These are phyloP conservation scores for Xestobium rufovillosum DNA, from an alignment of 2,888 invertebrate species.

Conservation along the genomic window DNA sequence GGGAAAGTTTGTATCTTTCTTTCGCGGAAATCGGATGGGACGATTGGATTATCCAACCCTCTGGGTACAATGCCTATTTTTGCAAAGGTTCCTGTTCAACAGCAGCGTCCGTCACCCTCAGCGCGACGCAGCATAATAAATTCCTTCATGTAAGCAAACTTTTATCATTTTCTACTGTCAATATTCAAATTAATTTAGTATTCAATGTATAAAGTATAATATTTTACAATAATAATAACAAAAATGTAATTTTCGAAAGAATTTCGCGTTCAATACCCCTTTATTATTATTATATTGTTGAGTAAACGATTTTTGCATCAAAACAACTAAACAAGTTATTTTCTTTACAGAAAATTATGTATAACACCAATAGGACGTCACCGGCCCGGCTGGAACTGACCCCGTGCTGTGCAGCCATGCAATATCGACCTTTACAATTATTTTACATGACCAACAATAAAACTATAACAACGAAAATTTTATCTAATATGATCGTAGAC, in stretches of 20 bases:
- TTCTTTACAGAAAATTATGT: slow-evolving; percentile 61
- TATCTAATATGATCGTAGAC: slow-evolving; percentile 89
- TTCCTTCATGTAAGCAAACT: slow-evolving; percentile 61
- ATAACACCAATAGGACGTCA: slow-evolving; percentile 42
- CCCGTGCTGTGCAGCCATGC: slow-evolving; percentile 81
- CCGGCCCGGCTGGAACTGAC: slow-evolving; percentile 55
- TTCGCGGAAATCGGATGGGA: slow-evolving; percentile 83
- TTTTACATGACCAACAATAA: slow-evolving; percentile 74
- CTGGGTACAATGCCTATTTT: slow-evolving; percentile 80
- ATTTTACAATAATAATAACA: too few species aligned
- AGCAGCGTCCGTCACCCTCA: slow-evolving; percentile 61
- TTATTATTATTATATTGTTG: too few species aligned
- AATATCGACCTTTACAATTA: slow-evolving; percentile 70
- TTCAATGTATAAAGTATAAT: too few species aligned
- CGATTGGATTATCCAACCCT: slow-evolving; percentile 78
- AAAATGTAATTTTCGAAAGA: too few species aligned
- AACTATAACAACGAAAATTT: slow-evolving; percentile 66
- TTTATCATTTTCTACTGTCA: neutral
- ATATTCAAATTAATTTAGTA: neutral
- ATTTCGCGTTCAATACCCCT: too few species aligned
- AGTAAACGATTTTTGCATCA: too few species aligned
- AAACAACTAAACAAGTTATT: slow-evolving; percentile 13
- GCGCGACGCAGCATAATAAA: slow-evolving; percentile 60
- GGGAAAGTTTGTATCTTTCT: slow-evolving; percentile 73
- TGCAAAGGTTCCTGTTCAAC: slow-evolving; percentile 75